A percentile compares a stretch with the other conserved stretches of the same genome.
phyloP scores from a whole-genome alignment of 30 jellyfish, hydroid and myxozoan genomes.

The Chrysaora quinquecirrha region DNA sequence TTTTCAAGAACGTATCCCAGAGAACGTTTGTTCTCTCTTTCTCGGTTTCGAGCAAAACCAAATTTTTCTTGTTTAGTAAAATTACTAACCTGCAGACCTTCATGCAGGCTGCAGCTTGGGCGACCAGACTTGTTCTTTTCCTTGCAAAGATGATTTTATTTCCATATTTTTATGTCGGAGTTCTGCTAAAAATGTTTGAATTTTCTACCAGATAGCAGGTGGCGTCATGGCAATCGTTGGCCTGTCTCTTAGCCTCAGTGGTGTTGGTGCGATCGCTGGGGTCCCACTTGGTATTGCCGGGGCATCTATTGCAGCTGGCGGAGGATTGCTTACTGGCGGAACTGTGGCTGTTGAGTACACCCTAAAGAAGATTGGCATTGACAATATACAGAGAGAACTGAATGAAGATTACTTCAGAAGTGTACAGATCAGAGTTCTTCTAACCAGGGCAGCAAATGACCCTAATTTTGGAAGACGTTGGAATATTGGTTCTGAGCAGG shows the following conservation, averaged over 20 bases:
- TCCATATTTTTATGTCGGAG: no score
- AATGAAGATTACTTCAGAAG: constrained; percentile 30
- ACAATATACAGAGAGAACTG: constrained; percentile 17
- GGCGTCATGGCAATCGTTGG: constrained; percentile 38
- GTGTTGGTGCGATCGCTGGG: constrained; percentile 57
- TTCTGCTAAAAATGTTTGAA: no score
- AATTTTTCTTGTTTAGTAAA: no score
- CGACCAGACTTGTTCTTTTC: no score
- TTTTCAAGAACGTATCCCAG: no score
- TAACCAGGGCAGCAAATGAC: constrained; percentile 40
- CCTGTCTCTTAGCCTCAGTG: constrained; percentile 32
- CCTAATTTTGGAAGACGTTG: constrained; percentile 32
- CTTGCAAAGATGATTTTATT: no score
- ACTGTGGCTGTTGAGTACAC: constrained; percentile 23
- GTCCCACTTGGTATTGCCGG: constrained; percentile 63
- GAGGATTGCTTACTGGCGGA: constrained; percentile 39
- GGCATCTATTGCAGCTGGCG: constrained; percentile 43
- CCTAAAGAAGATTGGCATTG: constrained; percentile 25
- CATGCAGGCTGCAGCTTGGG: no score
- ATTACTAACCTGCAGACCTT: no score
- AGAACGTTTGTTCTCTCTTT: no score
- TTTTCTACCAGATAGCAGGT: constrained; percentile 30
- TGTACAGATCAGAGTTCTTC: constrained; percentile 37
- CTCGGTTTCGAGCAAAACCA: no score
- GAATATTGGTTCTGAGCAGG: constrained; percentile 27